Evolutionary conservation across 2,797 vertebrate species (phyloP), one percentile per base, ranked within the genome.

Genomic region (Pitangus sulphuratus): DNA sequence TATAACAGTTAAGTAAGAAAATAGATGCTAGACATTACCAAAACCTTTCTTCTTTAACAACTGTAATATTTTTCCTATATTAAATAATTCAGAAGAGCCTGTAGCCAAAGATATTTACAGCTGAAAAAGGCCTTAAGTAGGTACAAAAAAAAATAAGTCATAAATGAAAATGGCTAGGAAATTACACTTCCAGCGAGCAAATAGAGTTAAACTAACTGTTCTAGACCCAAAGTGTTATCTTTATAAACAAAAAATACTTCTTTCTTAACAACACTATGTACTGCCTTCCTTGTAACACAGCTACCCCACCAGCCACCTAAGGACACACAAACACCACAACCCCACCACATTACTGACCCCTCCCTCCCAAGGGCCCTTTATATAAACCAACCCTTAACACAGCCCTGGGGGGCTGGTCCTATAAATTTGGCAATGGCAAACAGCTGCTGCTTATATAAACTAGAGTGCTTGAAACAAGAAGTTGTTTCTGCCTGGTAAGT

Each of bases 191-290:
- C 2, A 65, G 5, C 0, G 1, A 25, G 44, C 1, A 58, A 40
- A 21, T 2, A 42, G 31, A 35, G 0, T 4, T 39, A 15, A 85
- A 3, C 1, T 8, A 40, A 9, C 2, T 14, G 19, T 2, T 39
- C 3, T 5, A 56, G 7, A 53, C 1, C 2, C 0, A 37, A 44
- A 47, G 1, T 1, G 0, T 0, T 50, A 3, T 0, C 5, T 8
- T 24, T 6, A 40, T 2, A 48, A 45, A 30, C 1, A 69, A 60
- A 37, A 75, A 0, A 1, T 22, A 11, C 1, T 13, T 1, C 2
- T 42, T 25, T 30, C 1, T 15, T 35, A 39, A 8, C 4, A 50
- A 30, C 1, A 2, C 20, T 6, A 8, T 2, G 5, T 2, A 6
- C 6, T 8, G 0, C 1, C 5, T 45, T 19, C 0, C 25, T 3